These are phyloP conservation scores for Mesochorus sp. DNA, from an alignment of 2,888 invertebrate species.

Conservation along the genomic window DNA sequence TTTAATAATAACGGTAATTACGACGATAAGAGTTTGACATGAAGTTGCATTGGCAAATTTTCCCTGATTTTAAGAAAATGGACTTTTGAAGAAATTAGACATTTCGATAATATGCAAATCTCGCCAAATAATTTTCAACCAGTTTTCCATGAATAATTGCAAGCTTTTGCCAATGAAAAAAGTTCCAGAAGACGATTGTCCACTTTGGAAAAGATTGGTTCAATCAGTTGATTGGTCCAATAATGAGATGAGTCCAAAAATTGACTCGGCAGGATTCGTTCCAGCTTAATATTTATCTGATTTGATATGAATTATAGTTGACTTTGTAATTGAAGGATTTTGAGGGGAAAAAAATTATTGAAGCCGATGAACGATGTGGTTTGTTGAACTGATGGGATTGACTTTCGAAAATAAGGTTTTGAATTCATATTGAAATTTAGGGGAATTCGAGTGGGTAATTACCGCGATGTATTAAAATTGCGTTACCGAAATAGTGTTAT, in stretches of 20 bases:
- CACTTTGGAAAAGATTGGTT: neutral
- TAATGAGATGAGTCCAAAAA: neutral
- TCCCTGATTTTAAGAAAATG: too few relatives aligned
- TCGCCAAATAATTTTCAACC: too few relatives aligned
- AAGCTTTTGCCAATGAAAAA: too few relatives aligned
- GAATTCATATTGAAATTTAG: conserved; percentile 11
- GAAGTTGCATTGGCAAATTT: neutral
- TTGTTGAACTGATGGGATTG: neutral
- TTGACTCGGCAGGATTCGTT: neutral
- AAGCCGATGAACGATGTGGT: neutral
- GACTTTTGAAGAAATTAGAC: neutral
- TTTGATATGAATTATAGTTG: conserved; percentile 17
- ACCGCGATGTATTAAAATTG: neutral
- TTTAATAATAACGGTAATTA: neutral
- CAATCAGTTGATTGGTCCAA: neutral
- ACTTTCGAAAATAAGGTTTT: conserved; percentile 11
- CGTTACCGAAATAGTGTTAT: conserved; percentile 11
- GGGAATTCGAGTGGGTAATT: neutral
- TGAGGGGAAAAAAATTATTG: neutral
- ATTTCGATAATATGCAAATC: neutral
- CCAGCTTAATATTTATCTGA: neutral
- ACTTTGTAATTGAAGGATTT: conserved; percentile 28
- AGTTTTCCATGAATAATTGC: too few relatives aligned
- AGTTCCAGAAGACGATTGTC: neutral
- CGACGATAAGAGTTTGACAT: neutral